These are phyloP conservation scores for Lerema accius DNA, from an alignment of 1,140 invertebrate species.

Conservation along the genomic window DNA sequence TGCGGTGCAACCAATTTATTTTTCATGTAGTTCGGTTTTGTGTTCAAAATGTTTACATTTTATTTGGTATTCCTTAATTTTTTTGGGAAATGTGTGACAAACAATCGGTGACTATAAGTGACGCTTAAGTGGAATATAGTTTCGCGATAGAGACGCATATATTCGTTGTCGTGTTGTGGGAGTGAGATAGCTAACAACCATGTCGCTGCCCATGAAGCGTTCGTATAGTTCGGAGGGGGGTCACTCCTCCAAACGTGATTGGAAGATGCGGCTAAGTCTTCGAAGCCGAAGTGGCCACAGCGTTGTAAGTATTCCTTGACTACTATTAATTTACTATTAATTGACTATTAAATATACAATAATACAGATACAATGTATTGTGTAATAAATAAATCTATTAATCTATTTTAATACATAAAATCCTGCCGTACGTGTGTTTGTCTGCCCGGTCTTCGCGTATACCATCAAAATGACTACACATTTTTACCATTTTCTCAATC, in stretches of 20 bases:
- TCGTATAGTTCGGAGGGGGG: constrained; percentile 72
- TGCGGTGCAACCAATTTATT: neutral
- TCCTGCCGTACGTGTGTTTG: too few species aligned
- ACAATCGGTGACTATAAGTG: constrained; percentile 11
- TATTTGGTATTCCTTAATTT: constrained; percentile 24
- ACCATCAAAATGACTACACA: too few species aligned
- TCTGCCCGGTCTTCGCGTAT: too few species aligned
- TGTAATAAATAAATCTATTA: too few species aligned
- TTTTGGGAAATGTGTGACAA: constrained; percentile 12
- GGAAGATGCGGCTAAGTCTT: constrained; percentile 74
- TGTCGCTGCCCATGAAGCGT: constrained; percentile 70
- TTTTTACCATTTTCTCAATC: too few species aligned
- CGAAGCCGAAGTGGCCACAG: constrained; percentile 72
- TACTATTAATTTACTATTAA: too few species aligned
- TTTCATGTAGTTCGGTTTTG: neutral
- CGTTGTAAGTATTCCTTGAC: constrained; percentile 56
- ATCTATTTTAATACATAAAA: too few species aligned
- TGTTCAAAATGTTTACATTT: constrained; percentile 7
- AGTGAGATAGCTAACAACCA: constrained; percentile 25
- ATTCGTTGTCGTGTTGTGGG: constrained; percentile 37
- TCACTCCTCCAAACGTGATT: constrained; percentile 59
- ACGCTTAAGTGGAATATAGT: constrained; percentile 18
- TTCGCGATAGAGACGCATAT: constrained; percentile 54
- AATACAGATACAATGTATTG: too few species aligned
- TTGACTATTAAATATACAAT: too few species aligned